phyloP scores from a whole-genome alignment of 2,113 vertebrate species.

The Nycticebus coucang region DNA sequence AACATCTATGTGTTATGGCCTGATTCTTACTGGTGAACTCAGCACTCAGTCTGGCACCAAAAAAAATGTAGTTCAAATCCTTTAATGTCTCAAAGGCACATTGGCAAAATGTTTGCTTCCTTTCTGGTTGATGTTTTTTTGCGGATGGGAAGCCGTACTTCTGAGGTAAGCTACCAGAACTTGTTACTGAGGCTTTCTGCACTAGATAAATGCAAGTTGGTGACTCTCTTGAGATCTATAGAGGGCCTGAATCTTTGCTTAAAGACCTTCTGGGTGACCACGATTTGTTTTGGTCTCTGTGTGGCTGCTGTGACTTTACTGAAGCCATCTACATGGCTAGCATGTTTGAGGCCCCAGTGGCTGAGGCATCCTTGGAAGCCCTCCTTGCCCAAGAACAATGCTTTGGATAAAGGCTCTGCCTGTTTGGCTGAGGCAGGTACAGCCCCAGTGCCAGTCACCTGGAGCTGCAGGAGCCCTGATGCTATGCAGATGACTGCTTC shows the following conservation, averaged over 20 bases:
- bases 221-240: not conserved
- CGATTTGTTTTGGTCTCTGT: not conserved
- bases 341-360: not conserved
- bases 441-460: not conserved
- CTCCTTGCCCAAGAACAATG: too few species aligned
- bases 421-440: not conserved
- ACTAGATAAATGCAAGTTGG: not conserved
- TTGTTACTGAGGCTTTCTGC: not conserved
- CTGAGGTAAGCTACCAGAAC: not conserved
- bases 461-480: not conserved
- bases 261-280: not conserved
- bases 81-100: not conserved
- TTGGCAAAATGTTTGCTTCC: not conserved
- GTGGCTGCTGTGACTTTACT: too few species aligned
- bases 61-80: not conserved
- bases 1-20: not conserved
- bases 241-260: not conserved
- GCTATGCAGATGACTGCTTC: not conserved
- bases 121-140: not conserved
- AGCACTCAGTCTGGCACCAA: not conserved
- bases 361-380: not conserved
- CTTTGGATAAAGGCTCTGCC: not conserved
- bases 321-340: not conserved
- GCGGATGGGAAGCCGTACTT: not conserved
- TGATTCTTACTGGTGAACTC: not conserved